These are phyloP conservation scores for Felis catus DNA, from an alignment of 2,113 vertebrate genomes.

Conservation along the genomic window F.catus_Fca126_mat1.0 CM031414.1:75172501-75173000, in stretches of 20 bases:
- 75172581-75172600: slow-evolving; percentile 35
- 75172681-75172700: not conserved
- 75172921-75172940: not conserved
- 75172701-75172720: not conserved
- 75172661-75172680: slow-evolving; percentile 51
- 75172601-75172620: slow-evolving; percentile 54
- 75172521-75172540: not conserved
- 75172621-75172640: slow-evolving; percentile 54
- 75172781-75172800: not conserved
- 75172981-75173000: slow-evolving; percentile 47
- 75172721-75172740: not conserved
- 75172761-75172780: not conserved
- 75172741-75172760: not conserved
- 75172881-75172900: not conserved
- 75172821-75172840: not conserved
- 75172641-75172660: slow-evolving; percentile 51
- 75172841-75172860: not conserved
- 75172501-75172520: not conserved
- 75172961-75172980: slow-evolving; percentile 44
- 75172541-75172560: slow-evolving; percentile 17
- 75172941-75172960: not conserved
- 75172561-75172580: slow-evolving; percentile 48
- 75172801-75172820: not conserved
- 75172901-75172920: not conserved
- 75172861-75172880: not conserved